Base-by-base conservation (phyloP, 2,888 invertebrate species). In the Cremastinae sp. region DNA sequence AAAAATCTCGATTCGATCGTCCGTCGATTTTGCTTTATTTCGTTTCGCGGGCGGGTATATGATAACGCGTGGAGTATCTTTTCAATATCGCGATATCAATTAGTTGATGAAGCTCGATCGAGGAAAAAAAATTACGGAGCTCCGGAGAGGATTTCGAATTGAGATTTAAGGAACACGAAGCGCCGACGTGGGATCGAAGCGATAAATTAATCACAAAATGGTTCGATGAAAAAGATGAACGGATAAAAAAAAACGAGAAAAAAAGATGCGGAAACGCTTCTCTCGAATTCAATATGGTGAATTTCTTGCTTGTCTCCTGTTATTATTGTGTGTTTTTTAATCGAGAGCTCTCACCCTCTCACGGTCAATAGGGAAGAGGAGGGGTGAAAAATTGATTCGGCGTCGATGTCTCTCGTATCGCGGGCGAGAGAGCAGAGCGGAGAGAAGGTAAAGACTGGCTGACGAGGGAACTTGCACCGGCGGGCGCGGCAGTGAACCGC, bases 61-160 rank as follows among this genome's bases (percentile, higher is more conserved):
- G 14, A 12, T 14, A 59, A n/a, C n/a, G n/a, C n/a, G n/a, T n/a
- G n/a, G n/a, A n/a, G n/a, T 38, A 10, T 69, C 47, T 58, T 59
- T 64, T 69, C 69, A 68, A 73, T 69, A 76, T 73, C 64, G 72
- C 12, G 59, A 73, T 76, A 76, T 76, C 72, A 76, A 76, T 76
- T 73, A 76, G 58, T 51, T 34, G 9, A 22, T 28, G 58, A 10
- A 18, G 38, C 28, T 14, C 8, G 43, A 34, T 64, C 58, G 58
- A 41, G 47, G 53, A 61, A 76, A 73, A 59, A 28, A 76, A 76
- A 76, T 76, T 76, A 76, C 72, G 72, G 49, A 68, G 47, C 53
- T 20, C 12, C 58, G 36, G 64, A 28, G 20, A 56, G 69, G 68
- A 76, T 73, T 69, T 64, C 68, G 64, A 68, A 76, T 76, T 76